Base-by-base conservation (phyloP, 2,113 vertebrate genomes). In the Chionis minor region DNA sequence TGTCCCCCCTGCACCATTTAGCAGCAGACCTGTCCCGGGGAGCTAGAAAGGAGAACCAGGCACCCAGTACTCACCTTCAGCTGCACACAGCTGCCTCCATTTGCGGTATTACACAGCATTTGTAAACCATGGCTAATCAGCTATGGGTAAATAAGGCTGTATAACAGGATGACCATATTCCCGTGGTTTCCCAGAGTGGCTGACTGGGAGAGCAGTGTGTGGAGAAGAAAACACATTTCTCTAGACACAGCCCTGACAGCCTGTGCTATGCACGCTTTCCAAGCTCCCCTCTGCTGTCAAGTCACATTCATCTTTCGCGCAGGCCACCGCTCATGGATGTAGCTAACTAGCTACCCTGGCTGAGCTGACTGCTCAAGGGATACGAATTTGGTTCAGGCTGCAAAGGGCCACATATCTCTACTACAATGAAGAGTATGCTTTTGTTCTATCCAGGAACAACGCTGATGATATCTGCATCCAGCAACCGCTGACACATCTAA, bases 291-390 rank as follows among this genome's bases (percentile, higher is more conserved):
- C 44, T 14, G 42, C 55, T 58, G 2, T 18, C 26, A 14, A 47
- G 17, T 20, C 90, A 45, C 1, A 0, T 38, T 40, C 0, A 0
- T 47, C 67, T 69, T 38, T 32, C 40, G 30, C 2, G 0, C 8
- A 84, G 63, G 28, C 38, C 26, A 42, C 17, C 12, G 9, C 44
- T 52, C 58, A 10, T 0, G 0, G 22, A 21, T 32, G 28, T 2
- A 65, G 45, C 22, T 72, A 47, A 40, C n/a, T 6, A 26, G 16
- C 38, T 42, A 17, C 35, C 49, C 40, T 65, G 63, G 24, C 54
- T 55, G 58, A 72, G 70, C 27, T 69, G n/a, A 47, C 47, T 14
- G 21, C 45, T 49, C 27, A 67, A 54, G 18, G 49, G 11, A 56
- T 32, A 21, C 8, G 14, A 58, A 0, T 66, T 81, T 49, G 38